phyloP scores from a whole-genome alignment of 2,113 vertebrate genomes.

The Oncorhynchus kisutch region DNA sequence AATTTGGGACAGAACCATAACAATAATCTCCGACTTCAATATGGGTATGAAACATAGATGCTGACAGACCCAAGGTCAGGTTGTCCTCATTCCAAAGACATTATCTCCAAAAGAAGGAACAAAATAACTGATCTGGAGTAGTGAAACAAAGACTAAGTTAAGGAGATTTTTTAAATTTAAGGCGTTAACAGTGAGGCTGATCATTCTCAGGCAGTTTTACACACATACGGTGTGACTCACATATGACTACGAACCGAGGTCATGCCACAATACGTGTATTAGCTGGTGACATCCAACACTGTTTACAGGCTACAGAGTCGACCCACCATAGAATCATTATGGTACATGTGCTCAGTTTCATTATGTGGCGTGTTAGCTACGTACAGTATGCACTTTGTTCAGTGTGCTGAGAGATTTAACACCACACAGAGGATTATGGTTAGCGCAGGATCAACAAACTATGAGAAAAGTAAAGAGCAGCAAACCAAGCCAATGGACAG shows the following conservation, averaged over 20 bases:
- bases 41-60: not conserved
- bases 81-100: no score
- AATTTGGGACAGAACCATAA: not conserved
- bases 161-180: no score
- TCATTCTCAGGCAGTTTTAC: no score
- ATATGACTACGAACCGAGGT: no score
- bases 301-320: not conserved
- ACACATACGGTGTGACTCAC: no score
- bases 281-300: no score
- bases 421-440: conserved; percentile 59
- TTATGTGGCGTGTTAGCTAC: not conserved
- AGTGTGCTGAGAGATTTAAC: conserved; percentile 35
- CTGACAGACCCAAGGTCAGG: not conserved
- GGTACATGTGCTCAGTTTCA: not conserved
- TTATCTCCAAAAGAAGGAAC: no score
- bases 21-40: not conserved
- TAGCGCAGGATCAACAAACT: conserved; percentile 55
- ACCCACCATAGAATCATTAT: not conserved
- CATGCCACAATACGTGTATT: no score
- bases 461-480: conserved; percentile 47
- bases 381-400: not conserved
- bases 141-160: no score
- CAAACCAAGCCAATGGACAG: conserved; percentile 12
- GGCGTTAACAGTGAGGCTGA: no score
- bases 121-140: no score